Base-by-base conservation (phyloP, 2,888 invertebrate genomes). In the Empis livida region DNA sequence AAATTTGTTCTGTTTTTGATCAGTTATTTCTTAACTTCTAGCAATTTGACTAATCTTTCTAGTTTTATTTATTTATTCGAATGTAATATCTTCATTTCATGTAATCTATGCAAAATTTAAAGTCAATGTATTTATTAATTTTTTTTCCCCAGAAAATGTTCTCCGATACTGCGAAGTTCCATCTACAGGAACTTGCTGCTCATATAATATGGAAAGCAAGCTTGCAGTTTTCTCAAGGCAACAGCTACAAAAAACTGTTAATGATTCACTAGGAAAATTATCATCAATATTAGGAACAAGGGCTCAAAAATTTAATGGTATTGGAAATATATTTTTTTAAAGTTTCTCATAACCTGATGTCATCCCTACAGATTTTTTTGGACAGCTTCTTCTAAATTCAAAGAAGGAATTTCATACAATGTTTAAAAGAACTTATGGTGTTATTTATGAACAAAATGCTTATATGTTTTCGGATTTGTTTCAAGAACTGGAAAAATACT, bases 401-500 rank as follows among this genome's bases (percentile, higher is more conserved):
- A 84, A 87, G 58, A 77, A 76, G 55, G 91, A 88, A 64, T 91
- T 96, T 68, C 91, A 96, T 71, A 80, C 82, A 53, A 95, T 96
- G 95, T 96, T 95, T 74, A 86, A 87, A 63, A 78, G 82, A 56
- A 96, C 95, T 0, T 96, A 96, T 72, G 95, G 95, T 46, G 82
- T 91, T 68, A 81, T 95, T 58, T 96, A 96, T 74, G 86, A 94
- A 64, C 86, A 91, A 63, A 92, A 96, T 70, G 80, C 93, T 11
- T 84, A 87, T 62, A 88, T 96, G 42, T 96, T 96, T 72, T 84
- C 85, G 53, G 86, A 92, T 64, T 78, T 96, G 51, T 96, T 94
- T 71, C 78, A 78, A 54, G 86, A 93, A 62, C 74, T 96, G 56
- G 91, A 93, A 67, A 80, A 79, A 62, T 96, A 95, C 68, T 95